Percentiles rank a stretch among this genome's conserved stretches.
Evolutionary conservation across 2,113 vertebrate genomes (phyloP).

Genomic region (Equus quagga): DNA sequence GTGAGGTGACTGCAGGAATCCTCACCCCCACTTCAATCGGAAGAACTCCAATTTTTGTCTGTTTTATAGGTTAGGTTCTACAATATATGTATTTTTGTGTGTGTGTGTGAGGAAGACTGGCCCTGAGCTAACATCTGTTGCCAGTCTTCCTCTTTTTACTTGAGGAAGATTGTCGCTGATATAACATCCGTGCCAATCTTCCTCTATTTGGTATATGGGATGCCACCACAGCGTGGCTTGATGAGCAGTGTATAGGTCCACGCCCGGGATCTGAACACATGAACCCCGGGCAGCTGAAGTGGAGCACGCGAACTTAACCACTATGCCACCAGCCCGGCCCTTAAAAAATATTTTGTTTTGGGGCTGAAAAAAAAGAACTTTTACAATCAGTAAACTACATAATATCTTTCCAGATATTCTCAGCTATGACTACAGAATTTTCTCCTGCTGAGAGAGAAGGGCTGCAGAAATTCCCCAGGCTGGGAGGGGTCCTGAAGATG

Average conservation of each 20-base stretch:
- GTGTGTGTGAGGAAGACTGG: no score
- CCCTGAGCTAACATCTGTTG: no score
- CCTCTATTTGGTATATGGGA: no score
- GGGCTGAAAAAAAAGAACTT: neutral
- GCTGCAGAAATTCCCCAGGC: fast-evolving
- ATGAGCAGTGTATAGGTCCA: no score
- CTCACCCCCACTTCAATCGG: neutral
- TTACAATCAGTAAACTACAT: neutral
- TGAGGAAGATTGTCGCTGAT: no score
- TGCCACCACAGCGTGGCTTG: no score
- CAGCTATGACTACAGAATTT: neutral
- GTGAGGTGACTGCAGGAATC: neutral
- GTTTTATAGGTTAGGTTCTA: neutral
- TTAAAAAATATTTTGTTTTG: neutral
- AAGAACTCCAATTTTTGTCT: neutral
- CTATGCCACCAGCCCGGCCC: no score
- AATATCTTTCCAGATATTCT: neutral
- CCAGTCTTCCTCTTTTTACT: no score
- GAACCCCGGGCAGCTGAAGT: no score
- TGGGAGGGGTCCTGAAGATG: neutral
- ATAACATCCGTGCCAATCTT: no score
- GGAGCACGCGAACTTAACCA: no score
- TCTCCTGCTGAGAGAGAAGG: neutral
- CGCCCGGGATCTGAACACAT: no score
- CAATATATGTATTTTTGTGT: neutral